These are phyloP conservation scores for human (Homo sapiens) DNA, from an alignment of 2,113 vertebrate species.

Conservation along the genomic window GRCh38 chr2:170388001-170388500, in stretches of 20 bases:
- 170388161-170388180: neutral
- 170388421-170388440: neutral
- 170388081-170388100: neutral
- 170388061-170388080: neutral
- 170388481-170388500: neutral
- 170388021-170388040: neutral
- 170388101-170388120: neutral
- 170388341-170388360: neutral
- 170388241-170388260: no score
- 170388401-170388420: neutral
- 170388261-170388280: fast-evolving
- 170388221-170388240: neutral
- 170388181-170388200: neutral
- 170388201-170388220: neutral
- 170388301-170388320: neutral
- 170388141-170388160: neutral
- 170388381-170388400: neutral
- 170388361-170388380: neutral
- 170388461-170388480: neutral
- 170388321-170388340: neutral
- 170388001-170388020: neutral
- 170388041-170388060: neutral
- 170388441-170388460: neutral
- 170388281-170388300: neutral
- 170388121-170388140: neutral